Evolutionary conservation across 2,888 invertebrate species (phyloP).

Genomic region (Beris morrisii): DNA sequence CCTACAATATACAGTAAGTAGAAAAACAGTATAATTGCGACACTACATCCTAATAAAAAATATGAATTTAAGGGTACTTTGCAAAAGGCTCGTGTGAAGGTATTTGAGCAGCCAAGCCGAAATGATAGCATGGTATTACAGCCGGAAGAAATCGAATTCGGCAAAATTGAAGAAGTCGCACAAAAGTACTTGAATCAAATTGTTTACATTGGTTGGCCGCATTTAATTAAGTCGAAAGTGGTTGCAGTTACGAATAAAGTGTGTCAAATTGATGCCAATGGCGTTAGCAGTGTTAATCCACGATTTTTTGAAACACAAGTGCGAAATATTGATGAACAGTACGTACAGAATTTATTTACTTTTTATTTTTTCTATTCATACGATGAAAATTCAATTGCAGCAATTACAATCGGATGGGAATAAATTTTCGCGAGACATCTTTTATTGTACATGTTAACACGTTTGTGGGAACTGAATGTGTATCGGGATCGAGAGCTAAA

Average conservation of each 20-base stretch:
- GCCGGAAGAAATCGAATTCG: conserved; percentile 56
- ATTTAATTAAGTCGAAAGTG: conserved; percentile 81
- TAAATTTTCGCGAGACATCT: conserved; percentile 70
- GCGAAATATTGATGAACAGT: conserved; percentile 61
- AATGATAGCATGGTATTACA: conserved; percentile 81
- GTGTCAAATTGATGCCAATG: conserved; percentile 52
- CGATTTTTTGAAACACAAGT: conserved; percentile 61
- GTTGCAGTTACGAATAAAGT: conserved; percentile 49
- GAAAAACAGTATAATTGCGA: no score
- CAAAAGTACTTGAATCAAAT: conserved; percentile 69
- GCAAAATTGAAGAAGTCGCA: conserved; percentile 60
- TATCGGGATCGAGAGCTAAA: conserved; percentile 63
- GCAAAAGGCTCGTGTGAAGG: conserved; percentile 73
- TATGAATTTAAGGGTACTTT: conserved; percentile 61
- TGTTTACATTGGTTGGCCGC: conserved; percentile 90
- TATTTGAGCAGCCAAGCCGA: conserved; percentile 83
- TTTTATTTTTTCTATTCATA: neutral
- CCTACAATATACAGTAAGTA: conserved; percentile 70
- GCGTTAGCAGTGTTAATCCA: conserved; percentile 47
- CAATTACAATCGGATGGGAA: conserved; percentile 73
- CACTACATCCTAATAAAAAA: neutral
- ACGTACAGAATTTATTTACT: conserved; percentile 39
- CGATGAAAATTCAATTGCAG: conserved; percentile 54
- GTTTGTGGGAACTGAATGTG: conserved; percentile 69
- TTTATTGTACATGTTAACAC: conserved; percentile 72